Evolutionary conservation across 2,797 vertebrate genomes (phyloP).

Genomic region (Hyperoplus immaculatus): DNA sequence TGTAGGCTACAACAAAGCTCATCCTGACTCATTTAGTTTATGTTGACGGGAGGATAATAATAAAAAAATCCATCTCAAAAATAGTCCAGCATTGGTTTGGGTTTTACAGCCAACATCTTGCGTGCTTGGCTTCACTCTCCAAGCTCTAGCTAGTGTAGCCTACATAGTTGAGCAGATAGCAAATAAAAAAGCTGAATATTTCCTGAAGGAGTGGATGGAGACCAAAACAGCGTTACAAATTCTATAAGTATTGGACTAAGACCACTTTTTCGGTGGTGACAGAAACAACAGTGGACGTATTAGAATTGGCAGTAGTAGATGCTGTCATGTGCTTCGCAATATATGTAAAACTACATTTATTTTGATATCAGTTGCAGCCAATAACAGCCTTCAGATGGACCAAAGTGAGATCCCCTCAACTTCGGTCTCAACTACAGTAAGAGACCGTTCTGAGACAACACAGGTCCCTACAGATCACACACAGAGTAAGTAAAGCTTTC

Average conservation of each 20-base stretch:
- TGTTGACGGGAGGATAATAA: too few species aligned
- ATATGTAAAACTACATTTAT: not conserved
- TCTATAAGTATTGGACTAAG: too few species aligned
- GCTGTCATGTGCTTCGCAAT: not conserved
- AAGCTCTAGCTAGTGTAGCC: too few species aligned
- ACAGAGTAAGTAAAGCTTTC: not conserved
- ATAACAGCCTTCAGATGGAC: not conserved
- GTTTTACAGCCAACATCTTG: too few species aligned
- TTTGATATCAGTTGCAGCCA: constrained; percentile 9
- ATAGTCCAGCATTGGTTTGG: not conserved
- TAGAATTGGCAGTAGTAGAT: not conserved
- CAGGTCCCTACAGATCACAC: not conserved
- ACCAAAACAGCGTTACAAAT: too few species aligned
- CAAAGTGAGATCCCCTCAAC: not conserved
- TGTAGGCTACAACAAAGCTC: not conserved
- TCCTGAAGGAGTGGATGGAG: too few species aligned
- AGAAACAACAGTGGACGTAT: not conserved
- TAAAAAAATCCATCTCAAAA: not conserved
- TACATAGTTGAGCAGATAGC: too few species aligned
- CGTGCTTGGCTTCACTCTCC: too few species aligned
- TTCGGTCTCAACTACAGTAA: not conserved
- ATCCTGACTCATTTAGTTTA: not conserved
- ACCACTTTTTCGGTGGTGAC: too few species aligned
- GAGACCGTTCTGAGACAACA: not conserved
- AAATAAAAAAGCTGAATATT: too few species aligned